Conservation (phyloP, 2,113 vertebrate genomes). For the Ptilorrhoa leucosticta region DNA sequence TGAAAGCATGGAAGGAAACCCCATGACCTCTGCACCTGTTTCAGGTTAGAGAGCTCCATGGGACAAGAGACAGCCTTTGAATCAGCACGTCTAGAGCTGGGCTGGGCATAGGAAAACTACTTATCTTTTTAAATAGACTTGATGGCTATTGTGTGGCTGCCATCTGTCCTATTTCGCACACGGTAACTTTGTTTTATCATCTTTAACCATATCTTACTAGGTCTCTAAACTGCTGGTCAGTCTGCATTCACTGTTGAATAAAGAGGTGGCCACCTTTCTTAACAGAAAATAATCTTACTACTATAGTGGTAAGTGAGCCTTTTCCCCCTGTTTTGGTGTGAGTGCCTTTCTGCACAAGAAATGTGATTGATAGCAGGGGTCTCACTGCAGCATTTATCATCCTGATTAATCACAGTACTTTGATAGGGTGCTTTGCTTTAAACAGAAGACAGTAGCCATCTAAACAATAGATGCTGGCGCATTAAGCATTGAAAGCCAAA, state of each 20-base stretch:
- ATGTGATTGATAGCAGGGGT: neutral
- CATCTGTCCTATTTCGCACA: conserved; percentile 42
- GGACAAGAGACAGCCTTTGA: neutral
- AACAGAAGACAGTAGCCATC: neutral
- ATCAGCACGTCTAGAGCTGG: neutral
- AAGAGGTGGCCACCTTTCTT: neutral
- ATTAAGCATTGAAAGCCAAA: neutral
- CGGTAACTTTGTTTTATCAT: neutral
- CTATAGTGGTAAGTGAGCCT: neutral
- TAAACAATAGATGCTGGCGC: neutral
- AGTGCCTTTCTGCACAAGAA: neutral
- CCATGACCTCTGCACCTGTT: neutral
- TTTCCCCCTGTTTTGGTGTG: neutral
- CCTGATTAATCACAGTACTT: neutral
- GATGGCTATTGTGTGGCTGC: conserved; percentile 21
- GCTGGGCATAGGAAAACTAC: neutral
- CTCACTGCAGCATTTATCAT: neutral
- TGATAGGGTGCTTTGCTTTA: neutral
- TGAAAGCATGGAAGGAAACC: neutral
- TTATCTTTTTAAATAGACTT: conserved; percentile 17
- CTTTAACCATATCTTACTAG: neutral
- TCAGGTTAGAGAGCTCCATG: neutral
- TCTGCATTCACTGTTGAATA: neutral
- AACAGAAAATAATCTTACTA: neutral
- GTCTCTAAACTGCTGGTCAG: neutral